Base-by-base conservation (phyloP, 2,888 invertebrate genomes). In the Omphaloscelis lunosa region DNA sequence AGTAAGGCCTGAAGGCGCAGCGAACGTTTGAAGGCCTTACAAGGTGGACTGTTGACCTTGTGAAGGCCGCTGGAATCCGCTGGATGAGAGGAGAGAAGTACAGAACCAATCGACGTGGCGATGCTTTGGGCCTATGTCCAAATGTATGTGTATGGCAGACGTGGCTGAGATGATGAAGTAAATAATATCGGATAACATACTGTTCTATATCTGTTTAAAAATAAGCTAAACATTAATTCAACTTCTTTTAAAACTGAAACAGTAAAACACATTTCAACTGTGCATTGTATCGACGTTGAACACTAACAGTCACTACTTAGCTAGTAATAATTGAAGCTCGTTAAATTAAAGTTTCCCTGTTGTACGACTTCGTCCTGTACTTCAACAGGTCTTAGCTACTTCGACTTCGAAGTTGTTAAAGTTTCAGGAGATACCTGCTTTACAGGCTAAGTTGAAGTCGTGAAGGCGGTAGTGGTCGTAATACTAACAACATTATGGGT, bases 311-410 rank as follows among this genome's bases (percentile, higher is more conserved):
- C 17, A 11, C 39, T 53, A 34, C 17, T 65, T 67, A n/a, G 12
- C 23, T 34, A 29, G 20, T 58, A 61, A 53, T 62, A 67, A 72
- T 41, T 51, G 72, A 69, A 79, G 65, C 79, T 80, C 45, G 53
- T 80, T 80, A 61, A 68, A 74, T 51, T 51, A 53, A 79, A 78
- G 45, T 80, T 74, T 69, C 6, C 15, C 39, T 15, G n/a, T 41
- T n/a, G 51, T 65, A 17, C 59, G 17, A 77, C 27, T 71, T 66
- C 7, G 23, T 72, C 2, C 4, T 41, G 3, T 29, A 66, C 58
- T 69, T 56, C 51, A 39, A n/a, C 15, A 17, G n/a, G 45, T 61
- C 78, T 72, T 34, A 72, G 17, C 58, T 58, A 51, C 56, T 56
- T 69, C 48, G 15, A 17, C 69, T 69, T 63, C 15, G 8, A 63